Evolutionary conservation across 2,797 vertebrate species (phyloP).

Genomic region (Esox masquinongy): DNA sequence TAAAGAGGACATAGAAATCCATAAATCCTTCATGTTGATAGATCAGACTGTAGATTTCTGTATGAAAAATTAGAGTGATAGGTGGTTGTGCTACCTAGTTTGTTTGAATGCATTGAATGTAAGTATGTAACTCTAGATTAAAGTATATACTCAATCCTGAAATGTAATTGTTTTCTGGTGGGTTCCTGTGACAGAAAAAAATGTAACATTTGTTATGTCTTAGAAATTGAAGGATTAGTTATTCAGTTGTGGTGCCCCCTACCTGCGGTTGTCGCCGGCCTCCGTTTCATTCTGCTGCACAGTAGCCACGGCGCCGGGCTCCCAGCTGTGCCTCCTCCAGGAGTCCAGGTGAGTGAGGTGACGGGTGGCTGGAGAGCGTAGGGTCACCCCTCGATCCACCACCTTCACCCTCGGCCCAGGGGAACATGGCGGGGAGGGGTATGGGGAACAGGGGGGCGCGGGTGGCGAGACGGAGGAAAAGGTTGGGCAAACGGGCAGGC

Average conservation of each 20-base stretch:
- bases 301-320: constrained; percentile 63
- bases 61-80: neutral
- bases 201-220: neutral
- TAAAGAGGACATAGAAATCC: neutral
- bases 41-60: neutral
- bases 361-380: constrained; percentile 35
- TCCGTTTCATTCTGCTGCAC: constrained; percentile 22
- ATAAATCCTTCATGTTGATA: neutral
- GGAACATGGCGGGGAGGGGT: constrained; percentile 24
- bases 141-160: neutral
- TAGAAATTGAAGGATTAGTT: neutral
- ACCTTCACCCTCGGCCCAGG: neutral
- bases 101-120: no score
- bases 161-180: neutral
- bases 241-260: neutral
- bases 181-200: neutral
- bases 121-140: no score
- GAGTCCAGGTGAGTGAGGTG: constrained; percentile 53
- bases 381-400: constrained; percentile 24
- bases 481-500: neutral
- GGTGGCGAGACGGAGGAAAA: constrained; percentile 4
- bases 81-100: no score
- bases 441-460: constrained; percentile 11
- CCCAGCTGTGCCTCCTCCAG: constrained; percentile 83
- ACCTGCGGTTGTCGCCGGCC: constrained; percentile 62